phyloP scores from a whole-genome alignment of 2,797 vertebrate species.

The Danionella dracula region DNA sequence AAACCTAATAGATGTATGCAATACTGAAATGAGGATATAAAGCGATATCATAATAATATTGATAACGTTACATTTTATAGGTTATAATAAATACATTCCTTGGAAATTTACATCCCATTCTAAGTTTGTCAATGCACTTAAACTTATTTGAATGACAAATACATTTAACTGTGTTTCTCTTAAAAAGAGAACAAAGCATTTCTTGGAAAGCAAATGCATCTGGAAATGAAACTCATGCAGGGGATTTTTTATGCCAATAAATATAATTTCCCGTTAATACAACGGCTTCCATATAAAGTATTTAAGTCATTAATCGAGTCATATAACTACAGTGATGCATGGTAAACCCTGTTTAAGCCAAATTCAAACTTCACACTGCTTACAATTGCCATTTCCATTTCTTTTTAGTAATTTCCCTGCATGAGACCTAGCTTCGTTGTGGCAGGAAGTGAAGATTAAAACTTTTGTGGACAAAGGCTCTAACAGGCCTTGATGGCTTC shows the following conservation, averaged over 20 bases:
- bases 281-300: not conserved
- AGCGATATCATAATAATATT: too few relatives aligned
- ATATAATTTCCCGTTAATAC: not conserved
- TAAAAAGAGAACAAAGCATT: not conserved
- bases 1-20: too few relatives aligned
- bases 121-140: not conserved
- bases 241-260: not conserved
- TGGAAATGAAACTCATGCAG: not conserved
- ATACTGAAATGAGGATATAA: too few relatives aligned
- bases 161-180: not conserved
- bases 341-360: too few relatives aligned
- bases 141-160: not conserved
- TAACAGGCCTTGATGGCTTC: conserved; percentile 57
- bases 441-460: conserved; percentile 51
- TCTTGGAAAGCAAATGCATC: not conserved
- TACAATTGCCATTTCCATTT: too few relatives aligned
- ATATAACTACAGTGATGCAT: too few relatives aligned
- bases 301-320: too few relatives aligned
- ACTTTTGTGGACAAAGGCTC: conserved; percentile 38
- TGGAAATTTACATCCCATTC: too few relatives aligned
- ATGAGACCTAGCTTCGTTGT: not conserved
- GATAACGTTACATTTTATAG: too few relatives aligned
- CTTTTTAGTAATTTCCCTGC: not conserved
- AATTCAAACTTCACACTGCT: too few relatives aligned
- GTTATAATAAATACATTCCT: too few relatives aligned